phyloP scores from a whole-genome alignment of 2,888 invertebrate species.

The Papilio gigon region DNA sequence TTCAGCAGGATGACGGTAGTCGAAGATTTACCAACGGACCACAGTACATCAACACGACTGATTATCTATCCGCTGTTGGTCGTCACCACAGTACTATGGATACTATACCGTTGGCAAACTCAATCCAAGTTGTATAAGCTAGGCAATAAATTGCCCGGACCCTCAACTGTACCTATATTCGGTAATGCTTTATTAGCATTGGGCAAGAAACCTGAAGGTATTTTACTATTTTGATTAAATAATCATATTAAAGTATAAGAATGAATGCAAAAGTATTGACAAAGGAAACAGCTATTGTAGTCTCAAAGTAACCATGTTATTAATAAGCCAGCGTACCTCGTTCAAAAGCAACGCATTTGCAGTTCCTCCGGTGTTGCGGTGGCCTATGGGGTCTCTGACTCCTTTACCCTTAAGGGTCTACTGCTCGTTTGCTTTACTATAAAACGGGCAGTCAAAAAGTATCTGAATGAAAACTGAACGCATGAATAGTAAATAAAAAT shows the following conservation, averaged over 20 bases:
- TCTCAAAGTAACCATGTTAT: too few species aligned
- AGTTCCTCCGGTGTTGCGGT: too few species aligned
- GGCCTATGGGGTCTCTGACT: too few species aligned
- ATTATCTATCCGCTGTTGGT: constrained; percentile 64
- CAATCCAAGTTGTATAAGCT: constrained; percentile 80
- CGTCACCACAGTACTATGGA: constrained; percentile 59
- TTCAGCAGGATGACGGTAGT: constrained; percentile 55
- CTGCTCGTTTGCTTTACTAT: too few species aligned
- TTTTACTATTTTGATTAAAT: too few species aligned
- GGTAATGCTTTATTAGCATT: constrained; percentile 86
- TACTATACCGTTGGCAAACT: constrained; percentile 76
- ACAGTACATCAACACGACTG: constrained; percentile 50
- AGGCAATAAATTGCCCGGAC: constrained; percentile 87
- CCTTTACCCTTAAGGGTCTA: too few species aligned
- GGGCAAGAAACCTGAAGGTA: constrained; percentile 84
- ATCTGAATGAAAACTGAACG: too few species aligned
- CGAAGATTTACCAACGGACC: constrained; percentile 47
- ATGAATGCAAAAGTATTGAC: background rate
- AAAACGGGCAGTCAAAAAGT: too few species aligned
- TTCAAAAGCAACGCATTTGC: too few species aligned
- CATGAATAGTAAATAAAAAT: too few species aligned
- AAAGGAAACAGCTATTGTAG: background rate
- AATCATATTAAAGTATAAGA: too few species aligned
- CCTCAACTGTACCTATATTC: constrained; percentile 84
- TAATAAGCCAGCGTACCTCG: too few species aligned